Percentiles rank a stretch among this genome's conserved stretches.
phyloP scores from a whole-genome alignment of 2,888 invertebrate species.

The Hemithea aestivaria region DNA sequence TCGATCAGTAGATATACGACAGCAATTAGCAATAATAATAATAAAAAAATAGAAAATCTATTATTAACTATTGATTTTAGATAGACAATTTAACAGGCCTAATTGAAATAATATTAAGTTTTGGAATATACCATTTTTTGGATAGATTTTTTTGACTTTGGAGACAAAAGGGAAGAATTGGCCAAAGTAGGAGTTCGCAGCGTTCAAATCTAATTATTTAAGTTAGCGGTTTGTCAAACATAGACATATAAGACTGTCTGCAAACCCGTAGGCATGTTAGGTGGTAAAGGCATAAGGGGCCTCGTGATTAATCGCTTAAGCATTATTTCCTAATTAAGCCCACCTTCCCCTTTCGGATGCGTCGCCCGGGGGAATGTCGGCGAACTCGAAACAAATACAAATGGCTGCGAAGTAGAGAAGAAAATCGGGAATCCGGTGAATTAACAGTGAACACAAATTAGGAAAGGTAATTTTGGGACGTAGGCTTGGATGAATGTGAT shows the following conservation, averaged over 20 bases:
- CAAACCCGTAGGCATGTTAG: slow-evolving; percentile 30
- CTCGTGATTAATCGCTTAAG: slow-evolving; percentile 74
- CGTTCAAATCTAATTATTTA: no score
- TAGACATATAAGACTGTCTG: slow-evolving; percentile 45
- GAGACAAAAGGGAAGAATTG: no score
- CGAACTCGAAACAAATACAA: slow-evolving; percentile 60
- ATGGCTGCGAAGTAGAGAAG: slow-evolving; percentile 47
- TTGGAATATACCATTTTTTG: no score
- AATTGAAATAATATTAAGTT: no score
- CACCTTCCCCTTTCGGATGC: slow-evolving; percentile 62
- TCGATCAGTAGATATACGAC: no score
- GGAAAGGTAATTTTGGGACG: slow-evolving; percentile 36
- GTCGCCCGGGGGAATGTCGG: slow-evolving; percentile 54
- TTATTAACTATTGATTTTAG: no score
- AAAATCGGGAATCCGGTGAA: slow-evolving; percentile 65
- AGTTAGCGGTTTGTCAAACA: slow-evolving; percentile 7
- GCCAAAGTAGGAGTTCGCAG: no score
- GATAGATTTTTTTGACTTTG: no score
- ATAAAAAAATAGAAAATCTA: no score
- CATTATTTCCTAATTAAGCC: slow-evolving; percentile 77
- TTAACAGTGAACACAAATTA: slow-evolving; percentile 59
- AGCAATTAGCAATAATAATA: no score
- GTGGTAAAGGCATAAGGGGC: slow-evolving; percentile 41
- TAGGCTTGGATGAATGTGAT: slow-evolving; percentile 18
- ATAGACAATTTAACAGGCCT: no score